These are phyloP conservation scores for Dromius quadrimaculatus DNA, from an alignment of 2,888 invertebrate species.

Conservation along the genomic window DNA sequence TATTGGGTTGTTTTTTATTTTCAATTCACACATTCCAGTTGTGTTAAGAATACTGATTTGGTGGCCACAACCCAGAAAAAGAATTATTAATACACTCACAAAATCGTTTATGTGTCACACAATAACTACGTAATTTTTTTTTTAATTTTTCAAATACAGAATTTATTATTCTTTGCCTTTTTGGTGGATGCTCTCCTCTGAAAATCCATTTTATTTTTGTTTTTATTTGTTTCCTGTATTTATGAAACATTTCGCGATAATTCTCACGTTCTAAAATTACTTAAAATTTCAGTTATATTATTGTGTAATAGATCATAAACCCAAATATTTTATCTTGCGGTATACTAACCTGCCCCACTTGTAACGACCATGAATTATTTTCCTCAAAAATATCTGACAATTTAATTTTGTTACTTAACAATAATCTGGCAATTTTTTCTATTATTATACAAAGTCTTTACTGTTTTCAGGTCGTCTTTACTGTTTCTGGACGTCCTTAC, in stretches of 20 bases:
- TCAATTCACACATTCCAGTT: neutral
- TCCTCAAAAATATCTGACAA: no score
- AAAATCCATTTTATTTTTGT: no score
- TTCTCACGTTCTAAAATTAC: neutral
- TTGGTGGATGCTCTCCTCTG: no score
- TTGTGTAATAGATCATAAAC: neutral
- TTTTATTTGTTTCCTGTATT: neutral
- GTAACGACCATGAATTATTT: no score
- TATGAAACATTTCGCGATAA: neutral
- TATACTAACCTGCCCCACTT: no score
- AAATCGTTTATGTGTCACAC: neutral
- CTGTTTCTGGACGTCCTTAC: no score
- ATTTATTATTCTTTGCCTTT: neutral
- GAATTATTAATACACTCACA: slow-evolving; percentile 12
- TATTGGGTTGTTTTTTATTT: no score
- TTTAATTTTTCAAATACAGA: neutral
- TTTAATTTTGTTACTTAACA: no score
- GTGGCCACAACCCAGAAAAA: slow-evolving; percentile 15
- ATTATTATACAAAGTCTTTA: no score
- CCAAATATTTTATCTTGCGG: neutral
- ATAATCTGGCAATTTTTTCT: no score
- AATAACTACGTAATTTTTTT: neutral
- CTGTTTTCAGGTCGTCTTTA: no score
- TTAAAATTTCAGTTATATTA: neutral
- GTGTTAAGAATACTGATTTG: slow-evolving; percentile 22